phyloP scores from a whole-genome alignment of 35 echinoderm and acorn worm species.

The Ptychodera flava region DNA sequence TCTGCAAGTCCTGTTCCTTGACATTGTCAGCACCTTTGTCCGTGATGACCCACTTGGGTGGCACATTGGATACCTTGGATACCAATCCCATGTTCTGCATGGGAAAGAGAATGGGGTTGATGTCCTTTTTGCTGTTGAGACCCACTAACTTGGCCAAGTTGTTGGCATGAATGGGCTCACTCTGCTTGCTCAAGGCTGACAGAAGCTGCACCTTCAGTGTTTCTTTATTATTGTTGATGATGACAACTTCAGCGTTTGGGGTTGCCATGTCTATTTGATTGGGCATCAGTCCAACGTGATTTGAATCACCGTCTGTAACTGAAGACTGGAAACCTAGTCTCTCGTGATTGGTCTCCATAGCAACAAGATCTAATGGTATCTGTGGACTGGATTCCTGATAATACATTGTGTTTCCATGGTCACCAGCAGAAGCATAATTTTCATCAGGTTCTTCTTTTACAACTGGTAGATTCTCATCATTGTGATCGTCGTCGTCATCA shows the following conservation, averaged over 20 bases:
- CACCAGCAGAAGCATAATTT: background rate
- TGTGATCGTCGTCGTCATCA: background rate
- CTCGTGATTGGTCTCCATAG: background rate
- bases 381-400: background rate
- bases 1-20: background rate
- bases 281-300: conserved; percentile 3
- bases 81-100: conserved; percentile 27
- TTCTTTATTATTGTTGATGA: background rate
- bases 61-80: conserved; percentile 27
- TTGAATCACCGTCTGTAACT: background rate
- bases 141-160: conserved; percentile 27
- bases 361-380: background rate
- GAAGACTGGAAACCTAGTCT: background rate
- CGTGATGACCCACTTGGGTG: conserved; percentile 41
- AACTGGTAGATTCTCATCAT: background rate
- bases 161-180: conserved; percentile 18
- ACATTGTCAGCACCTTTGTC: conserved; percentile 12
- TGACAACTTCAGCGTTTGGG: background rate
- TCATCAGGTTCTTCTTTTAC: no score
- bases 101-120: conserved; percentile 37
- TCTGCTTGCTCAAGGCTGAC: conserved; percentile 19
- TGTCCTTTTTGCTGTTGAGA: conserved; percentile 22
- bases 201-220: conserved; percentile 29
- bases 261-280: background rate
- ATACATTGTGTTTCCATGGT: background rate